Percentiles rank a stretch among this genome's conserved stretches.
phyloP scores from a whole-genome alignment of 2,888 invertebrate species.

The Heliconius aoede region DNA sequence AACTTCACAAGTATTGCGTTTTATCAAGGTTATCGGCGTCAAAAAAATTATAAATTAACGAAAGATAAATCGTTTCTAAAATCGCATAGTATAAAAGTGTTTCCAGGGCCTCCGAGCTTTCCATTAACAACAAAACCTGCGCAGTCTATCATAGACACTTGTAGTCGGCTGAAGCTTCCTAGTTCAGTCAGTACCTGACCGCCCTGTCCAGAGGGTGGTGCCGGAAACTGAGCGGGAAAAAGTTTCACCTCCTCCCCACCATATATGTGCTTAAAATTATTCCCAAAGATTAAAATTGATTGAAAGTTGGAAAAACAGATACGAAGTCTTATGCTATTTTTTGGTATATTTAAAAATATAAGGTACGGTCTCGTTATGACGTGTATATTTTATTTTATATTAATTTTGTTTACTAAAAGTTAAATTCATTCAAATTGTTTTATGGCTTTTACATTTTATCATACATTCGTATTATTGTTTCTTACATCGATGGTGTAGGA shows the following conservation, averaged over 20 bases:
- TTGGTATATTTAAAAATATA: background rate
- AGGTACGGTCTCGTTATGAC: background rate
- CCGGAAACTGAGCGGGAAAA: background rate
- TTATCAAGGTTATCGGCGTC: background rate
- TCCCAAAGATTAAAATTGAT: background rate
- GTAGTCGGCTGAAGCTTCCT: background rate
- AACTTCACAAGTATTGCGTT: no score
- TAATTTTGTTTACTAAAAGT: background rate
- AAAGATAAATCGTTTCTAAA: slow-evolving; percentile 2
- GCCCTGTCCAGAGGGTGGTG: background rate
- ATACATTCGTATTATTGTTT: no score
- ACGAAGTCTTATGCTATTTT: no score
- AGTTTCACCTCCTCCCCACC: background rate
- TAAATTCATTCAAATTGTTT: background rate
- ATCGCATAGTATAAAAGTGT: background rate
- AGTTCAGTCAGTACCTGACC: slow-evolving; percentile 12
- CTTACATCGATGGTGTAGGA: background rate
- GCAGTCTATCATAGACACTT: slow-evolving; percentile 4
- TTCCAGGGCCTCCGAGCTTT: background rate
- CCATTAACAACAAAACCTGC: slow-evolving; percentile 14
- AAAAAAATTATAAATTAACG: background rate
- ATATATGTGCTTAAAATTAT: background rate
- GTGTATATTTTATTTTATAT: background rate
- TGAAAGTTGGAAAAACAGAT: background rate
- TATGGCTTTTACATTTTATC: slow-evolving; percentile 5